Evolutionary conservation across 1,140 invertebrate species (phyloP).

Genomic region (Tetramorium parvispinum): DNA sequence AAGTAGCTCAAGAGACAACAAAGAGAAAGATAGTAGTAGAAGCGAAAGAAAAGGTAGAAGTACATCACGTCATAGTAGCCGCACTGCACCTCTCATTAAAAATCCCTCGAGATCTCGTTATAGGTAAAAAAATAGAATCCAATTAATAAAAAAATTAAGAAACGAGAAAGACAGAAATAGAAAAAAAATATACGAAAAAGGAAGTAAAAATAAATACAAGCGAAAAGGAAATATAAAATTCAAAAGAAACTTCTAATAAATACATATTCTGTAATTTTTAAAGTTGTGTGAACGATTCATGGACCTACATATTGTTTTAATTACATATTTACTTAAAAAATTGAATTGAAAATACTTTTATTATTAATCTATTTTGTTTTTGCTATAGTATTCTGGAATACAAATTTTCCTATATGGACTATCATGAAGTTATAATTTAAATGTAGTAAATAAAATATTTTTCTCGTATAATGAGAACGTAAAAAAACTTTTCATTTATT

Average conservation of each 20-base stretch:
- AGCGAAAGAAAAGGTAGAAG: neutral
- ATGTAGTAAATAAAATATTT: neutral
- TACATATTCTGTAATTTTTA: neutral
- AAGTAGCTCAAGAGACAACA: neutral
- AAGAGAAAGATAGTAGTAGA: neutral
- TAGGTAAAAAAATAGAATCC: neutral
- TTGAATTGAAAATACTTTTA: no score
- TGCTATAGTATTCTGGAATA: neutral
- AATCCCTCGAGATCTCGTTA: neutral
- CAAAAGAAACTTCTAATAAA: neutral
- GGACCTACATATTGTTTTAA: neutral
- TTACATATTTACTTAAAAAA: no score
- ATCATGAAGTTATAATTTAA: neutral
- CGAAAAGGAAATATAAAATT: neutral
- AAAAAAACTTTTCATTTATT: neutral
- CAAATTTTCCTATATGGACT: neutral
- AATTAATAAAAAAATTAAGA: neutral
- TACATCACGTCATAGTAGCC: neutral
- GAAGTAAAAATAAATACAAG: neutral
- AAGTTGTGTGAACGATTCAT: neutral
- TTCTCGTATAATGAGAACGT: neutral
- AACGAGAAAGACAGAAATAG: neutral
- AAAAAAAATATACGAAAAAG: neutral
- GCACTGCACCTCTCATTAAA: neutral
- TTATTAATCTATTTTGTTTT: no score